Percentiles rank a stretch among this genome's conserved stretches.
Conservation (phyloP, 2,113 vertebrate species). For the Cichladusa arquata region DNA sequence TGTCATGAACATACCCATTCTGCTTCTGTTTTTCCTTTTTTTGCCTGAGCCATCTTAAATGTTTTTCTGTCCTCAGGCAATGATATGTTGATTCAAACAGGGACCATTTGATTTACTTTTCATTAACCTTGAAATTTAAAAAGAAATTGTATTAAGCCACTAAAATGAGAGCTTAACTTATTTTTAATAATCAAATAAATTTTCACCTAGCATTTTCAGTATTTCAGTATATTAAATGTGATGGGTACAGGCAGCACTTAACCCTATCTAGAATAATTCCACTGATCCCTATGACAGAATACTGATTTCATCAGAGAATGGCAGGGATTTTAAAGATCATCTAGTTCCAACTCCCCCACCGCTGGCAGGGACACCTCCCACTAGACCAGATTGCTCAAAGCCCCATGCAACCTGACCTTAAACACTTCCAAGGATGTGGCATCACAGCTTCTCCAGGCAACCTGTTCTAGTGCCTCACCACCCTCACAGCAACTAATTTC, state of each 20-base stretch:
- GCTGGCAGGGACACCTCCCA: neutral
- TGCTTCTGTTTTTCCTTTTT: neutral
- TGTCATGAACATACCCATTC: accelerated
- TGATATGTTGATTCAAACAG: neutral
- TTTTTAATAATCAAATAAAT: neutral
- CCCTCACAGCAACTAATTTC: neutral
- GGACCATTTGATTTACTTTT: neutral
- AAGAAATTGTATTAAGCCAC: neutral
- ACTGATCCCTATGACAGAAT: neutral
- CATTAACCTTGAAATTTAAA: neutral
- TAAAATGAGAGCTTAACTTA: neutral
- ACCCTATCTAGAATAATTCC: neutral
- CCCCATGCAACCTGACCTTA: neutral
- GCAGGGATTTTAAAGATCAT: neutral
- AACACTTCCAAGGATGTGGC: neutral
- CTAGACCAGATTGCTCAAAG: neutral
- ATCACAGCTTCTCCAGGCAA: neutral
- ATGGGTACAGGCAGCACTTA: neutral
- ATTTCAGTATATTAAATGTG: neutral
- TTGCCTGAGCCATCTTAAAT: neutral
- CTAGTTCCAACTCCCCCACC: neutral
- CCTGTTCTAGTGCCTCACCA: neutral
- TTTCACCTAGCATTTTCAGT: neutral
- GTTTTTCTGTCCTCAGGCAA: neutral
- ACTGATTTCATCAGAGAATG: neutral